Percentiles rank a stretch among this genome's conserved stretches.
Evolutionary conservation across 2,797 vertebrate species (phyloP).

Genomic region (Tachyglossus aculeatus): DNA sequence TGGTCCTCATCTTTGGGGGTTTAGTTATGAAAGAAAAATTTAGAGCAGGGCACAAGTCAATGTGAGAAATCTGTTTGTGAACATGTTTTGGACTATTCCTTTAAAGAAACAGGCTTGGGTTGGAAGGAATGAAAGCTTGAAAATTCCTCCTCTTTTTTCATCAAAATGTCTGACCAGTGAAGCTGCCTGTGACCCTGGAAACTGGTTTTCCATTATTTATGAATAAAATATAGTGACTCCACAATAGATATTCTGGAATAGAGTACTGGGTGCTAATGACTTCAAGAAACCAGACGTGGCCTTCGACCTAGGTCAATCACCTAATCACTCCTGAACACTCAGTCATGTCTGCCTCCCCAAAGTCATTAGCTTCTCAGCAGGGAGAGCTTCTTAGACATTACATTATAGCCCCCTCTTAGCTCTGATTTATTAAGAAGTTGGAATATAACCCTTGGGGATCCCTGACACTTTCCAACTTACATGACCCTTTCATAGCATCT

Average conservation of each 20-base stretch:
- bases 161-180: not conserved
- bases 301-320: accelerated
- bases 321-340: accelerated
- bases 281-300: not conserved
- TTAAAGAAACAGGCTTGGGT: not conserved
- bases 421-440: not conserved
- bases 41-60: not conserved
- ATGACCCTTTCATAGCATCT: accelerated
- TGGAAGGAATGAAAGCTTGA: not conserved
- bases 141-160: not conserved
- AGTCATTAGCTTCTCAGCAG: not conserved
- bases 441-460: accelerated
- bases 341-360: not conserved
- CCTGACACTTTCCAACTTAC: too few relatives aligned
- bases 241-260: not conserved
- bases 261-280: accelerated
- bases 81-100: not conserved
- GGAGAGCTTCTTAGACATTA: accelerated
- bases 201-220: not conserved
- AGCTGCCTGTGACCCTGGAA: not conserved
- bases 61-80: not conserved
- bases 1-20: not conserved
- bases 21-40: not conserved
- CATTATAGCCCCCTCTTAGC: not conserved
- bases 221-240: not conserved